Conservation (phyloP, 2,113 vertebrate species). For the Burhinus oedicnemus region DNA sequence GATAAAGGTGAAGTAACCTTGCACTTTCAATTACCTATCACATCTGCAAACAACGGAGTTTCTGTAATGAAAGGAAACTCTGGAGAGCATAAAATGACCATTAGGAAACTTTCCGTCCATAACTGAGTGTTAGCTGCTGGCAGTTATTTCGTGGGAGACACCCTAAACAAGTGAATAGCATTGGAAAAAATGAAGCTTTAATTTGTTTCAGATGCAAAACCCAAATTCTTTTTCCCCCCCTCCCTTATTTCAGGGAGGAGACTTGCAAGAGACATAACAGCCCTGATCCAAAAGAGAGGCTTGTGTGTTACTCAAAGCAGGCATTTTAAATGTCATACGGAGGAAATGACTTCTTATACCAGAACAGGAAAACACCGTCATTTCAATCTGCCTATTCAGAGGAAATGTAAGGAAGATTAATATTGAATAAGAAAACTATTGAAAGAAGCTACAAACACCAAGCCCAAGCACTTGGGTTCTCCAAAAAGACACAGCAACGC, state of each 20-base stretch:
- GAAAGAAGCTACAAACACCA: background rate
- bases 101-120: background rate
- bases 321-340: background rate
- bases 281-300: background rate
- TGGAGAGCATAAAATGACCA: background rate
- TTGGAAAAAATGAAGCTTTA: background rate
- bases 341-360: conserved; percentile 46
- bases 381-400: conserved; percentile 22
- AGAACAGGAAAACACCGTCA: background rate
- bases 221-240: background rate
- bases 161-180: background rate
- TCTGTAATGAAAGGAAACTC: background rate
- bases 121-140: background rate
- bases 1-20: background rate
- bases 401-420: background rate
- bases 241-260: background rate
- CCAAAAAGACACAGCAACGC: background rate
- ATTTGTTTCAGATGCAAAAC: conserved; percentile 8
- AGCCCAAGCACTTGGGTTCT: background rate
- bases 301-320: background rate
- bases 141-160: background rate
- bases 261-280: conserved; percentile 11
- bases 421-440: background rate
- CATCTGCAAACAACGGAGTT: background rate
- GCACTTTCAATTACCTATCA: background rate